phyloP scores from a whole-genome alignment of 2,113 vertebrate genomes.

The Seriola aureovittata region DNA sequence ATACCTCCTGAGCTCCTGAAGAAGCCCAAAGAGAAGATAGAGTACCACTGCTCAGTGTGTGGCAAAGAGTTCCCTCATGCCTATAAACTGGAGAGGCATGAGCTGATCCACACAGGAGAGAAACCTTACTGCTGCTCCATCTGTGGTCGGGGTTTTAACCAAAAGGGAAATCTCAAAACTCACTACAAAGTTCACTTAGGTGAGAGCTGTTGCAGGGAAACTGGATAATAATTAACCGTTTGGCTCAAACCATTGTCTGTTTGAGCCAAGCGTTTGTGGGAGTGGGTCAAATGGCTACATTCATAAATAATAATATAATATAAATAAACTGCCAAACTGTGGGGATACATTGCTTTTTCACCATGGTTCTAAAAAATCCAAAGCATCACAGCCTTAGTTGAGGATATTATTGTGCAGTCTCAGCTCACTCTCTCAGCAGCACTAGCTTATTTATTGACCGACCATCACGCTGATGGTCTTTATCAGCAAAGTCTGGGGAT shows the following conservation, averaged over 20 bases:
- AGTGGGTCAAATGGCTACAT: neutral
- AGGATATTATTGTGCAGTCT: too few species aligned
- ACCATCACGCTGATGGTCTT: too few species aligned
- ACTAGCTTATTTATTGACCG: too few species aligned
- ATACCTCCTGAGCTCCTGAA: conserved; percentile 77
- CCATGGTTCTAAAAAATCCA: too few species aligned
- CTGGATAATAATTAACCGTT: neutral
- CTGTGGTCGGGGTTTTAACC: conserved; percentile 77
- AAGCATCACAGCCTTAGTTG: too few species aligned
- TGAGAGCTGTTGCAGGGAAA: conserved; percentile 33
- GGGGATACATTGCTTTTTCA: too few species aligned
- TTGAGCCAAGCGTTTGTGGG: neutral
- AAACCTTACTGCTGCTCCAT: conserved; percentile 76
- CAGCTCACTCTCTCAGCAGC: too few species aligned
- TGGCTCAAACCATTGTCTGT: neutral
- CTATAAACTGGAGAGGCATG: conserved; percentile 74
- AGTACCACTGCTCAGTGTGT: conserved; percentile 74
- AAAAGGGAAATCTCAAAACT: conserved; percentile 80
- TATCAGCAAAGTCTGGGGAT: too few species aligned
- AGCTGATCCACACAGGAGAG: conserved; percentile 78
- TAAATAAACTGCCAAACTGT: too few species aligned
- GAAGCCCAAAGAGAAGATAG: conserved; percentile 71
- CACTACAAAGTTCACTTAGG: conserved; percentile 78
- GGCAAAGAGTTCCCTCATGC: conserved; percentile 76
- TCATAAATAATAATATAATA: too few species aligned